These are phyloP conservation scores for Coccyzus lansbergi DNA, from an alignment of 2,797 vertebrate species.

Conservation along the genomic window DNA sequence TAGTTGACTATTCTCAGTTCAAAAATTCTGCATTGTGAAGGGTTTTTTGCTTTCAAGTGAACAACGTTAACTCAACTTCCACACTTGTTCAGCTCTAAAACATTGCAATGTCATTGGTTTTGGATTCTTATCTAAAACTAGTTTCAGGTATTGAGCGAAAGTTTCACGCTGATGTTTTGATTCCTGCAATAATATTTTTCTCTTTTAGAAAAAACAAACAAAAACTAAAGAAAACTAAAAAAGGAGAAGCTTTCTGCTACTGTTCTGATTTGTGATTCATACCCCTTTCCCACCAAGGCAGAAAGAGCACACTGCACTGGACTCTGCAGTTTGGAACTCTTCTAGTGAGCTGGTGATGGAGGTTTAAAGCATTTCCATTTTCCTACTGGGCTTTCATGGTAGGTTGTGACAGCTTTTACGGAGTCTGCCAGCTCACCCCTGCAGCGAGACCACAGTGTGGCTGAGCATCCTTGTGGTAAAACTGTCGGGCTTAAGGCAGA, in stretches of 20 bases:
- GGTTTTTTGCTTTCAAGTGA: neutral
- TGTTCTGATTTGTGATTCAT: neutral
- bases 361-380: neutral
- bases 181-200: neutral
- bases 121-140: neutral
- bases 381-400: neutral
- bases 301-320: neutral
- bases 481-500: neutral
- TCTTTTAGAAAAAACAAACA: neutral
- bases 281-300: neutral
- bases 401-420: neutral
- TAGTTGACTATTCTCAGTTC: neutral
- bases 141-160: neutral
- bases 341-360: neutral
- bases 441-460: neutral
- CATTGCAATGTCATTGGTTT: neutral
- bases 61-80: neutral
- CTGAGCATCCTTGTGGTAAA: neutral
- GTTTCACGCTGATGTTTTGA: neutral
- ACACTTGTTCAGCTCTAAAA: rapidly evolving
- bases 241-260: neutral
- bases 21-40: neutral
- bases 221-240: too few species aligned
- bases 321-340: neutral
- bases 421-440: neutral